Evolutionary conservation across 2,797 vertebrate genomes (phyloP).

Genomic region (Sarcophilus harrisii): DNA sequence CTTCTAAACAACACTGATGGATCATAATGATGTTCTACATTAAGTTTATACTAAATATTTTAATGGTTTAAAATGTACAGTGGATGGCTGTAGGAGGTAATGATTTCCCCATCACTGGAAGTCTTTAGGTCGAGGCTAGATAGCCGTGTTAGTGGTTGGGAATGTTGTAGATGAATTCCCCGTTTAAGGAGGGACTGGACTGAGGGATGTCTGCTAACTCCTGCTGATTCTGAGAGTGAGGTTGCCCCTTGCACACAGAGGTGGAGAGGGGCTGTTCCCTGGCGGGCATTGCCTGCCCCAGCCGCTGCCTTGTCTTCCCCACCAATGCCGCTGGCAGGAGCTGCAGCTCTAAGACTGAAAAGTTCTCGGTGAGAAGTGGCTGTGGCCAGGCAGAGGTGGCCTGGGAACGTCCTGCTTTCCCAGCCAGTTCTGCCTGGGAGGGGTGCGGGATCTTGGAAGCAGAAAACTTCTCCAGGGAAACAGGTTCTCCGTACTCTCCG

Average conservation of each 20-base stretch:
- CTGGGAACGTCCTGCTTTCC: background rate
- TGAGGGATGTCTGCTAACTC: background rate
- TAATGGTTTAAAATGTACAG: background rate
- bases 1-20: background rate
- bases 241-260: background rate
- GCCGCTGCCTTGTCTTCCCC: background rate
- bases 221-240: background rate
- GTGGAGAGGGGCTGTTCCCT: background rate
- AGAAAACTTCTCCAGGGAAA: background rate
- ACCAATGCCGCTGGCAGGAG: background rate
- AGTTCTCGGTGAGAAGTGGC: background rate
- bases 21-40: background rate
- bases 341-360: background rate
- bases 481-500: background rate
- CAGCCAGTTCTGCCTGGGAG: background rate
- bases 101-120: background rate
- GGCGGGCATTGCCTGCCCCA: background rate
- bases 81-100: background rate
- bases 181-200: background rate
- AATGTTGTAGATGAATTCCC: background rate
- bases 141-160: background rate
- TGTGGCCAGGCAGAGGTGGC: background rate
- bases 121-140: background rate
- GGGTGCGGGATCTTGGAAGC: background rate
- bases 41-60: background rate